Conservation (phyloP, 2,113 vertebrate genomes). For the Ophiodon elongatus region DNA sequence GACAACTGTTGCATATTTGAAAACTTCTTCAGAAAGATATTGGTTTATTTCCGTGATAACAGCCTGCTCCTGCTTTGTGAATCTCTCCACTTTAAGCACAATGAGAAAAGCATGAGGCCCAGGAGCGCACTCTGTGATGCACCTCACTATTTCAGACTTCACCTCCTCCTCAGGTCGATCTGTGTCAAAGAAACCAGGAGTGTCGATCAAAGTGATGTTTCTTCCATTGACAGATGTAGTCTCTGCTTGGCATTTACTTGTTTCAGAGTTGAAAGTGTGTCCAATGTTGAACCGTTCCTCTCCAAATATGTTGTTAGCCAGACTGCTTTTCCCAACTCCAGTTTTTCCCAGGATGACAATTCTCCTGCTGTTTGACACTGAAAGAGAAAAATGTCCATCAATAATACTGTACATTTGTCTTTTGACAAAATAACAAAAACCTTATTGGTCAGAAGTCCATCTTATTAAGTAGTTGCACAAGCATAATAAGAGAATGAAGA, state of each 20-base stretch:
- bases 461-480: neutral
- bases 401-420: too few relatives aligned
- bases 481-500: neutral
- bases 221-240: neutral
- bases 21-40: neutral
- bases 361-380: too few relatives aligned
- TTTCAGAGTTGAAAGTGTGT: rapidly evolving
- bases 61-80: neutral
- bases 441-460: neutral
- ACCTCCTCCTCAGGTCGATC: neutral
- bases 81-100: neutral
- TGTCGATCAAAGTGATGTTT: slow-evolving; percentile 30
- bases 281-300: neutral
- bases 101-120: slow-evolving; percentile 15
- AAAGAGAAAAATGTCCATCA: too few relatives aligned
- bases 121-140: neutral
- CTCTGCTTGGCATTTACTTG: neutral
- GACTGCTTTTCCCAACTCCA: slow-evolving; percentile 61
- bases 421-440: neutral
- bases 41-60: neutral
- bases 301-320: slow-evolving; percentile 39
- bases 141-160: neutral
- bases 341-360: slow-evolving; percentile 11
- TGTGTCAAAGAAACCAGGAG: slow-evolving; percentile 65
- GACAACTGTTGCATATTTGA: neutral